Percentiles rank a stretch among this genome's conserved stretches.
Conservation (phyloP, 1,140 invertebrate genomes). For the Tetramorium simillimum region DNA sequence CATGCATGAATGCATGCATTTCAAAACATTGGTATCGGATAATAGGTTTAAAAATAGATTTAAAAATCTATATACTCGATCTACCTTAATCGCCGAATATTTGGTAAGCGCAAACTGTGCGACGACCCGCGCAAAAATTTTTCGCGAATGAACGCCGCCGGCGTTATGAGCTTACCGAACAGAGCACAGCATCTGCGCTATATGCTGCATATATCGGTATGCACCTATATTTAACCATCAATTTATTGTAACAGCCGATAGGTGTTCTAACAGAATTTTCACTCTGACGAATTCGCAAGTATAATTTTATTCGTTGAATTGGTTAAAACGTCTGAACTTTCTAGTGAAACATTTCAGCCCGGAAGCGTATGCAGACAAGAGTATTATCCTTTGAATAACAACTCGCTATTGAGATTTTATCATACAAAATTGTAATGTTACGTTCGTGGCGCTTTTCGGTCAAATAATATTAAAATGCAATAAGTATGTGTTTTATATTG, state of each 20-base stretch:
- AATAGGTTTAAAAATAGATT: conserved; percentile 7
- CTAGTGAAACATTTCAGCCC: conserved; percentile 2
- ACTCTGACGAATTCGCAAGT: conserved; percentile 5
- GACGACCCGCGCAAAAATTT: background rate
- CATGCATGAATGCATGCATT: background rate
- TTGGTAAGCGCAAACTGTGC: background rate
- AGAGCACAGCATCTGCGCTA: background rate
- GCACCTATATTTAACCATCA: conserved; percentile 5
- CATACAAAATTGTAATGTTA: background rate
- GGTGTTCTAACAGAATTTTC: conserved; percentile 1
- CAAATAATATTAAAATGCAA: background rate
- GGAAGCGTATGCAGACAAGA: conserved; percentile 3
- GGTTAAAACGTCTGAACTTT: conserved; percentile 18
- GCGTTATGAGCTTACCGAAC: background rate
- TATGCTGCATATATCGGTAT: background rate
- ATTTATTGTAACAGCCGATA: background rate
- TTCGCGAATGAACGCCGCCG: background rate
- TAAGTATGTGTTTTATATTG: background rate
- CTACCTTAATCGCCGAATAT: conserved; percentile 9
- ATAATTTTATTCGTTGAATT: conserved; percentile 12
- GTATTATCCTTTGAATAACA: conserved; percentile 26
- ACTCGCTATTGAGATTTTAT: conserved; percentile 35
- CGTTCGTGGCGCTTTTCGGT: background rate
- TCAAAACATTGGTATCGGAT: background rate
- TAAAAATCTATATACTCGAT: background rate